These are phyloP conservation scores for Psilanteris sp. DNA, from an alignment of 1,140 invertebrate genomes.

Conservation along the genomic window DNA sequence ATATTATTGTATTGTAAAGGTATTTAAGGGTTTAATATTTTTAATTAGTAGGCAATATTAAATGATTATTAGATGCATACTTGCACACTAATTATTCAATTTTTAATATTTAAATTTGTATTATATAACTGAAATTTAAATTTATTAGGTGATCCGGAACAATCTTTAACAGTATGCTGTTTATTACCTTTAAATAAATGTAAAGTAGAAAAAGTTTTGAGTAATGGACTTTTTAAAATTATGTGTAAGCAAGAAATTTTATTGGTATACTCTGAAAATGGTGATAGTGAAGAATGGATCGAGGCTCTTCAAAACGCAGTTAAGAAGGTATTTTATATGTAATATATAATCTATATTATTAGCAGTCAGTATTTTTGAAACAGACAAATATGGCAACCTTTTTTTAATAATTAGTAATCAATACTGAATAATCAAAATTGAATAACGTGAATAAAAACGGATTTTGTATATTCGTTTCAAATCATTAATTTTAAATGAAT, in stretches of 20 bases:
- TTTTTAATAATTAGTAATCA: too few species aligned
- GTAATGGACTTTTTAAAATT: constrained; percentile 81
- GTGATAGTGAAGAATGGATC: constrained; percentile 81
- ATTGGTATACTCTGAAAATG: constrained; percentile 81
- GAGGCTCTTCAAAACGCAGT: constrained; percentile 80
- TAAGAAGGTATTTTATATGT: constrained; percentile 79
- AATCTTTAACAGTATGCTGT: constrained; percentile 81
- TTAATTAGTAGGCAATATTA: too few species aligned
- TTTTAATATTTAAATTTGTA: background rate
- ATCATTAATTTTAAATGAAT: too few species aligned
- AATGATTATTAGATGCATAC: too few species aligned
- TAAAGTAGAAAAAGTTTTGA: constrained; percentile 81
- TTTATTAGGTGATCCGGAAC: constrained; percentile 74
- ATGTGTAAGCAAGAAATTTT: constrained; percentile 82
- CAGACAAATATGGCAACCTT: too few species aligned
- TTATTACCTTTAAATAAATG: constrained; percentile 84
- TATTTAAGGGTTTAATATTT: too few species aligned
- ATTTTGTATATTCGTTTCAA: too few species aligned
- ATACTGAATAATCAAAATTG: too few species aligned
- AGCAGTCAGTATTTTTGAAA: too few species aligned
- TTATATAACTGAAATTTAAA: background rate
- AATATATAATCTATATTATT: too few species aligned
- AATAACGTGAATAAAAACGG: too few species aligned
- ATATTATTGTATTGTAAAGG: constrained; percentile 82
- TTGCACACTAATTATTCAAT: too few species aligned